Percentiles rank a stretch among this genome's conserved stretches.
Conservation (phyloP, 92 coral and sea anemone genomes). For the Epizoanthus rinbou region DNA sequence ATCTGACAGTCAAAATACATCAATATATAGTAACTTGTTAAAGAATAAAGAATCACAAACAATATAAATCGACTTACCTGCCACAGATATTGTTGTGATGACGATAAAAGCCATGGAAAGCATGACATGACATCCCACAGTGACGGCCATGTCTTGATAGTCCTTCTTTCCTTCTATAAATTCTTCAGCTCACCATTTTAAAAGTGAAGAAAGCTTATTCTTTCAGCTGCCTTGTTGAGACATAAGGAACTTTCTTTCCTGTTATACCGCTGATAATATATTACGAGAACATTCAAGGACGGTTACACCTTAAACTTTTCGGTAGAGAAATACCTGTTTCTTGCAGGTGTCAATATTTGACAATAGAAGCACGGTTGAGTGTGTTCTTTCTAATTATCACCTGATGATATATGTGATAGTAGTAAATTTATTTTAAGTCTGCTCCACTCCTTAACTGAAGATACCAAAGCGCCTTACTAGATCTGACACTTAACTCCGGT, state of each 20-base stretch:
- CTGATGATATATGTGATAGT: neutral
- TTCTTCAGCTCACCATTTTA: no score
- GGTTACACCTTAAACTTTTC: neutral
- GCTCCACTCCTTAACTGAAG: no score
- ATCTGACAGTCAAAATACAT: neutral
- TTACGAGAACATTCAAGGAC: neutral
- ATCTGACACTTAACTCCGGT: no score
- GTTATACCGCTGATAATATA: neutral
- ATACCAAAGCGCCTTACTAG: no score
- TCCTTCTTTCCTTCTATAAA: neutral
- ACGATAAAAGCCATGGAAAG: neutral
- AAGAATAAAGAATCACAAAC: neutral
- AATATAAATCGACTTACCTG: neutral
- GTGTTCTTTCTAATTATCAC: neutral
- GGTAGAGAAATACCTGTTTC: neutral
- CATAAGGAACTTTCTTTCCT: neutral
- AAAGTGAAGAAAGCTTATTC: no score
- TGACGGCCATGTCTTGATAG: neutral
- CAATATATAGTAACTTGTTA: neutral
- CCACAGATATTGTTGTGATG: neutral
- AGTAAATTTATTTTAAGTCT: no score
- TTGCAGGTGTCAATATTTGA: conserved; percentile 8
- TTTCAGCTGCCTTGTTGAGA: neutral
- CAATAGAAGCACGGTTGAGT: neutral
- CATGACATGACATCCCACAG: neutral